Evolutionary conservation across 2,797 vertebrate species (phyloP).

Genomic region (Ateles fusciceps): DNA sequence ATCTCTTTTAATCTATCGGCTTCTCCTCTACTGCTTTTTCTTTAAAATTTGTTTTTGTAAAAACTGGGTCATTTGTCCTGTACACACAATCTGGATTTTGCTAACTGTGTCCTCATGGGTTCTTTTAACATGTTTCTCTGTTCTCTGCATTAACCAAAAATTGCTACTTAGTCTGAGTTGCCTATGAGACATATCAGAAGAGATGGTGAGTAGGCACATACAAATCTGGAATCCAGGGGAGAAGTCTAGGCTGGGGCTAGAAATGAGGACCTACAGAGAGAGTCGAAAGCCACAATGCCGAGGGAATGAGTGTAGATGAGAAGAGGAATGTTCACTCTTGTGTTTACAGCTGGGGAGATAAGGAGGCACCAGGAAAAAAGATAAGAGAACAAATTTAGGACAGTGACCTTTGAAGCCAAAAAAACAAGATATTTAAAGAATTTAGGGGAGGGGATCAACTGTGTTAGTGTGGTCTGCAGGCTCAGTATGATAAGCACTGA

Average conservation of each 20-base stretch:
- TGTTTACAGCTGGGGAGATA: neutral
- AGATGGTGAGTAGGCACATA: neutral
- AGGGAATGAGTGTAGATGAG: neutral
- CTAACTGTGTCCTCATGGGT: neutral
- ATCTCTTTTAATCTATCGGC: neutral
- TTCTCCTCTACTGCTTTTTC: neutral
- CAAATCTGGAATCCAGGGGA: neutral
- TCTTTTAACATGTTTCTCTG: neutral
- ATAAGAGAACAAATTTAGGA: neutral
- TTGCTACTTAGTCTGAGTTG: neutral
- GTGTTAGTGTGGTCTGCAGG: neutral
- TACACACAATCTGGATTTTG: neutral
- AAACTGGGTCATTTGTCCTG: neutral
- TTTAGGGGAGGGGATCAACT: neutral
- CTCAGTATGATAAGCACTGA: neutral
- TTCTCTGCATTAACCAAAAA: neutral
- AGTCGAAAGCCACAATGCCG: neutral
- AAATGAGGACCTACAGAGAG: neutral
- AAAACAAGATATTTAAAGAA: neutral
- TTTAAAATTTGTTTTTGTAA: neutral
- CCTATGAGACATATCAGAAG: neutral
- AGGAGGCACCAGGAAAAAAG: neutral
- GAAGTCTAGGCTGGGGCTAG: neutral
- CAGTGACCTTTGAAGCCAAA: neutral
- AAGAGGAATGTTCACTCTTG: no score